Evolutionary conservation across 2,113 vertebrate species (phyloP).

Genomic region (Sylvilagus bachmani): DNA sequence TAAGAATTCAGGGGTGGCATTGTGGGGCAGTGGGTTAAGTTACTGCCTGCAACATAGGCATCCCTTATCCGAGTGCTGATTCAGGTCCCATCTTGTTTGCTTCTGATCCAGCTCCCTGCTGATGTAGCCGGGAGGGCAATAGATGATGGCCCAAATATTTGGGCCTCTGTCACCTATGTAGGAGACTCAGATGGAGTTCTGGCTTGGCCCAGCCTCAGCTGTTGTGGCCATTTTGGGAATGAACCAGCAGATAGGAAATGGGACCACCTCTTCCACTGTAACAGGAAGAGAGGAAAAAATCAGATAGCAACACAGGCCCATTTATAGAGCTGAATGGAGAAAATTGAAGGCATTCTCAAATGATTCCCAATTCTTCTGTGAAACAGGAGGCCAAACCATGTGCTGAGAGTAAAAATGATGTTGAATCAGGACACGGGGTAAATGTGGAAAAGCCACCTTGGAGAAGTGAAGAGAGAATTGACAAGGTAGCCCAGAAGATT

Average conservation of each 20-base stretch:
- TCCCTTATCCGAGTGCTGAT: too few relatives aligned
- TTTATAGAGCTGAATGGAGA: background rate
- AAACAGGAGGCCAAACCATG: background rate
- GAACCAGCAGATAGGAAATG: too few relatives aligned
- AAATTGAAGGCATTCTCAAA: background rate
- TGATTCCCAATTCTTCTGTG: background rate
- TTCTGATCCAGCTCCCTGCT: too few relatives aligned
- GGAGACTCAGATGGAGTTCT: too few relatives aligned
- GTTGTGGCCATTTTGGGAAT: too few relatives aligned
- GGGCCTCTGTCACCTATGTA: too few relatives aligned
- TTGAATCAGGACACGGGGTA: background rate
- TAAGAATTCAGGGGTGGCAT: background rate
- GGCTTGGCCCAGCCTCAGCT: too few relatives aligned
- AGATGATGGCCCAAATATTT: too few relatives aligned
- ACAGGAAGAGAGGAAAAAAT: background rate
- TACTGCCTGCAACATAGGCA: too few relatives aligned
- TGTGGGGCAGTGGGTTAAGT: too few relatives aligned
- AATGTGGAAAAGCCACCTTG: background rate
- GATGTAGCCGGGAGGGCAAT: too few relatives aligned
- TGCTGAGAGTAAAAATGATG: background rate
- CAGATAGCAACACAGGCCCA: background rate
- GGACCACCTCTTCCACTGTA: background rate
- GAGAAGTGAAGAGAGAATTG: background rate
- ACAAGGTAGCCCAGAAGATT: background rate
- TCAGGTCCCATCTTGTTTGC: too few relatives aligned